phyloP scores from a whole-genome alignment of 2,797 vertebrate genomes.

The Chelon labrosus region DNA sequence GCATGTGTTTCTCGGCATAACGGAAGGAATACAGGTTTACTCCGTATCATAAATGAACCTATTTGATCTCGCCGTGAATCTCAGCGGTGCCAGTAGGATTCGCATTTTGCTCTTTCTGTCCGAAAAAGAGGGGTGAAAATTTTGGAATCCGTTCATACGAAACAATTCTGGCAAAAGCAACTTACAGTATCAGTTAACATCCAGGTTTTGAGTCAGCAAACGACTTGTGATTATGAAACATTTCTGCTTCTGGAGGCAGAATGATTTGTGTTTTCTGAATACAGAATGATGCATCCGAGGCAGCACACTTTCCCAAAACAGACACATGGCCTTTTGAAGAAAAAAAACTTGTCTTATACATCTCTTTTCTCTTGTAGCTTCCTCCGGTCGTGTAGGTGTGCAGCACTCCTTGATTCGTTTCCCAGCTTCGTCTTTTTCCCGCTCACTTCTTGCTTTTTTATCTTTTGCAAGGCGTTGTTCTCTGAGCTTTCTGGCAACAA shows the following conservation, averaged over 20 bases:
- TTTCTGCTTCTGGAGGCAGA: conserved; percentile 50
- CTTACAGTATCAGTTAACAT: conserved; percentile 12
- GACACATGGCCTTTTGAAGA: conserved; percentile 35
- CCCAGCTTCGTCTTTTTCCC: conserved; percentile 24
- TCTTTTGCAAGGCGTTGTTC: conserved; percentile 45
- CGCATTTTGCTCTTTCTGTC: background rate
- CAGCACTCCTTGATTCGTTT: conserved; percentile 53
- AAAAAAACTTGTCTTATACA: conserved; percentile 2
- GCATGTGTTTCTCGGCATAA: background rate
- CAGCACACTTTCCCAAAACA: conserved; percentile 45
- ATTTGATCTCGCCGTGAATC: background rate
- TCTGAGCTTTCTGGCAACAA: conserved; percentile 52
- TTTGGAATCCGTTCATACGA: conserved; percentile 22
- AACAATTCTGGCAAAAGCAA: conserved; percentile 32
- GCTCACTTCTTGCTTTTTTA: conserved; percentile 42
- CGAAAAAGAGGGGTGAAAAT: background rate
- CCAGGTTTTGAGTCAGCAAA: conserved; percentile 53
- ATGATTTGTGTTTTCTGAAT: conserved; percentile 35
- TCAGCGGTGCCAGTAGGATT: background rate
- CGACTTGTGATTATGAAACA: conserved; percentile 58
- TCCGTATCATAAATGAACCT: conserved; percentile 7
- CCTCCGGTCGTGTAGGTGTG: conserved; percentile 59
- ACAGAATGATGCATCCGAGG: conserved; percentile 49
- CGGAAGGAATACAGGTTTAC: conserved; percentile 1
- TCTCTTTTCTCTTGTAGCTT: conserved; percentile 32